phyloP scores from a whole-genome alignment of 2,888 invertebrate genomes.

The Epinotia demarniana region DNA sequence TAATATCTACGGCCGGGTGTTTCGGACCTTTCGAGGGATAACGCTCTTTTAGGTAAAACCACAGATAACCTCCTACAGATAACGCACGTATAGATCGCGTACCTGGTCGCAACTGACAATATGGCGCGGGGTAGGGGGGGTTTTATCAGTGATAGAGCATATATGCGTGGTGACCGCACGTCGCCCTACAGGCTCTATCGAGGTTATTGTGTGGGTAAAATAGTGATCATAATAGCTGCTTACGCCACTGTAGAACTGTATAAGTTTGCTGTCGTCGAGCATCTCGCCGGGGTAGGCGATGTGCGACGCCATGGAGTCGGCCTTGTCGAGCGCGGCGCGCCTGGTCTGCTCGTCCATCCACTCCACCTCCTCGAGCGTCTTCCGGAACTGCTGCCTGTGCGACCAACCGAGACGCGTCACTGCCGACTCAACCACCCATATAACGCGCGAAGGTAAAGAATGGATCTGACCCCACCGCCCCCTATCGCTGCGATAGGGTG shows the following conservation, averaged over 20 bases:
- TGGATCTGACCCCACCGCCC: too few relatives aligned
- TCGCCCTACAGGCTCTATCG: too few relatives aligned
- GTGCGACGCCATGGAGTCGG: constrained; percentile 92
- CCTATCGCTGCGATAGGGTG: too few relatives aligned
- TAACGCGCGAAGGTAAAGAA: too few relatives aligned
- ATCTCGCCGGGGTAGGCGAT: constrained; percentile 97
- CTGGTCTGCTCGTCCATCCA: constrained; percentile 97
- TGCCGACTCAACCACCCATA: background rate
- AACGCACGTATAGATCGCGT: too few relatives aligned
- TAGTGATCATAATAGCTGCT: constrained; percentile 53
- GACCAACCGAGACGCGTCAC: background rate
- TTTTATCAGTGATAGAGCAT: too few relatives aligned
- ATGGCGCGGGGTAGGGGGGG: too few relatives aligned
- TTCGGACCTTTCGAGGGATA: background rate
- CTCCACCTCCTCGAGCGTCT: constrained; percentile 90
- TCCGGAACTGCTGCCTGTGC: constrained; percentile 88
- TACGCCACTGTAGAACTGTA: constrained; percentile 90
- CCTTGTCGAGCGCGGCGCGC: constrained; percentile 90
- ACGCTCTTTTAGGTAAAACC: background rate
- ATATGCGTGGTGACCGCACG: too few relatives aligned
- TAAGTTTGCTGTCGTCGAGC: constrained; percentile 91
- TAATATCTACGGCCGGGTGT: background rate
- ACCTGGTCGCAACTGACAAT: too few relatives aligned
- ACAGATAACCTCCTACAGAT: too few relatives aligned
- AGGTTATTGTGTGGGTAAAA: too few relatives aligned